Evolutionary conservation across 2,888 invertebrate species (phyloP), one percentile per base, ranked within the genome.

Genomic region (Aromia moschata): DNA sequence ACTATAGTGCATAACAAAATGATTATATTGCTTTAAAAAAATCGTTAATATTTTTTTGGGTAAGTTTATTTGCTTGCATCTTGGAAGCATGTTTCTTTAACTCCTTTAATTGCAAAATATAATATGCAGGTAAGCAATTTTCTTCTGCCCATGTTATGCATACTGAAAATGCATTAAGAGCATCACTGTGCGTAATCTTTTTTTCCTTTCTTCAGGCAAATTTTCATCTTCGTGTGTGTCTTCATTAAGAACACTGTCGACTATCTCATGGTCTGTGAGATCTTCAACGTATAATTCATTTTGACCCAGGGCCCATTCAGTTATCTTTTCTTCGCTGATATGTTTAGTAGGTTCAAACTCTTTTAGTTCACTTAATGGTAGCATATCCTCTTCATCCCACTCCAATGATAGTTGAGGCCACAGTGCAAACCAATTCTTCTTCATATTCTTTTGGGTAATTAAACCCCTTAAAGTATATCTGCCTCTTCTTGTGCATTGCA

Each of bases 361-460:
- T 33, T 33, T 33, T 3, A 33, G 10, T 33, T 33, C 33, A 33
- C 33, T 33, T 33, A 33, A 33, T 11, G 33, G 33, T 2, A 33
- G 33, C 33, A 33, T 7, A 33, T 33, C 33, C 33, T 33, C 33
- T 33, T 33, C 11, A 33, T 33, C 33, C 11, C 33, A 33, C 33
- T 33, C 33, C 33, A 33, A 33, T 33, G 33, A 33, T 33, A 33
- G 33, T 33, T 33, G 33, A 33, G 33, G 33, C 33, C 33, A 33
- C 33, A 33, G 33, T 33, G 3, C 33, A 33, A 33, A 33, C 11
- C 33, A 33, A 11, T 11, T 33, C 33, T 33, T 33, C n/a, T 10
- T 10, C 10, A 33, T 33, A 33, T 7, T 33, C n/a, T 7, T 33
- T 33, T 33, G 33, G 33, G 33, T 33, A 33, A 33, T 33, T 33